Base-by-base conservation (phyloP, 2,888 invertebrate species). In the Endomychus coccineus region DNA sequence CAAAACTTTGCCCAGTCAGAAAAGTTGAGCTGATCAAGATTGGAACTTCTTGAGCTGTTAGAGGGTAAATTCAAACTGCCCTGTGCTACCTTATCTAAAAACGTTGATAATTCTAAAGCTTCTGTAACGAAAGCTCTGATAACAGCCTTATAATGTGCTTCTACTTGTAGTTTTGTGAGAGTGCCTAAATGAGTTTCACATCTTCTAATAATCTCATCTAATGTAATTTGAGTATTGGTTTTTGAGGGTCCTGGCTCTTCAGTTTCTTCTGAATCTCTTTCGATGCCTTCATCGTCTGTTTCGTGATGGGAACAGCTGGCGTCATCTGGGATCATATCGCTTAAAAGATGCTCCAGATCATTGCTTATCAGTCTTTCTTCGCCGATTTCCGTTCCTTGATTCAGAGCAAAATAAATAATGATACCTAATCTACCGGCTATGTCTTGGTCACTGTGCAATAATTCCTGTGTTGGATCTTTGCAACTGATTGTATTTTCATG, bases 1-100 rank as follows among this genome's bases (percentile, higher is more conserved):
- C 92, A 92, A 67, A 95, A 83, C 58, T 90, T 78, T 48, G 94
- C 92, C 92, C 94, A 94, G 69, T 94, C 92, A 48, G 81, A 81
- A 62, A 90, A 84, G 62, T 86, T 80, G 55, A 94, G 71, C 55
- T 84, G 82, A 55, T 86, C 85, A 34, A 92, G 73, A 54, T 84
- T 83, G 38, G 74, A 71, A 51, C 77, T 75, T 34, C 80, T 71
- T 29, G 70, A 64, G 41, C 70, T 71, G 59, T 79, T 77, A 50
- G 77, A 76, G 28, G 77, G 73, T 53, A 80, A 67, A 57, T 74
- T 74, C 41, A 80, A 71, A 30, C 79, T 80, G 52, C 84, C 84
- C 45, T 66, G 62, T 40, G 80, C 74, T 36, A 95, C 89, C 66
- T 84, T 81, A 57, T 88, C 30, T 51, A 95, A 74, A 74, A 96